Base-by-base conservation (phyloP, 2,113 vertebrate species). In the Passerina amoena region DNA sequence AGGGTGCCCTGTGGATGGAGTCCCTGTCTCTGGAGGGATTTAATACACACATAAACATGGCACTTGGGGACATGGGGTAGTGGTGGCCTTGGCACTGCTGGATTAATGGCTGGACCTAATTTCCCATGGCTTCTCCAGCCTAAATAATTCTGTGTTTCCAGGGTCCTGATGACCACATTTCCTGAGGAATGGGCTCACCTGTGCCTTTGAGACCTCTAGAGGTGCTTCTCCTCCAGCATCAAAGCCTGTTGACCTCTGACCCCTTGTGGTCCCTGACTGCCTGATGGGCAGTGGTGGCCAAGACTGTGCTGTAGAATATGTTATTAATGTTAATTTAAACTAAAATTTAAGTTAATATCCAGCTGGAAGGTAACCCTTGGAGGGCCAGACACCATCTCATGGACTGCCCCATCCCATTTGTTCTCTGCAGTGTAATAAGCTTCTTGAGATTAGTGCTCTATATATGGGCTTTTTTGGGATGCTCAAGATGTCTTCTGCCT, bases 241-340 rank as follows among this genome's bases (percentile, higher is more conserved):
- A 88, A 71, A 56, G 42, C 38, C 35, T 11, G 3, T 42, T 66
- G 51, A 33, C 30, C 35, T 65, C 25, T 78, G n/a, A n/a, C n/a
- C n/a, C n/a, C n/a, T n/a, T n/a, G n/a, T 60, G 7, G 37, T 83
- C 24, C 6, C 48, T 69, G 50, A 18, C 38, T 47, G 44, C 17
- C n/a, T 86, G 50, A 25, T 38, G 56, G 21, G 14, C 9, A 28
- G 5, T 0, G 0, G 37, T 57, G n/a, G 47, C 51, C 18, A 31
- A 38, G 60, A 11, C 20, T 66, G 10, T 61, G 3, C 40, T 51
- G 37, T n/a, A 19, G 28, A 20, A 68, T 33, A 24, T 64, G 44
- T 73, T 10, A 8, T 6, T 53, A 23, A 44, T 35, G 11, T 64
- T 14, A 42, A 78, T 50, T 40, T 16, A 31, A 48, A 40, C 16